Percentiles rank a stretch among this genome's conserved stretches.
phyloP scores from a whole-genome alignment of 2,797 vertebrate genomes.

The Sebastolobus altivelis region DNA sequence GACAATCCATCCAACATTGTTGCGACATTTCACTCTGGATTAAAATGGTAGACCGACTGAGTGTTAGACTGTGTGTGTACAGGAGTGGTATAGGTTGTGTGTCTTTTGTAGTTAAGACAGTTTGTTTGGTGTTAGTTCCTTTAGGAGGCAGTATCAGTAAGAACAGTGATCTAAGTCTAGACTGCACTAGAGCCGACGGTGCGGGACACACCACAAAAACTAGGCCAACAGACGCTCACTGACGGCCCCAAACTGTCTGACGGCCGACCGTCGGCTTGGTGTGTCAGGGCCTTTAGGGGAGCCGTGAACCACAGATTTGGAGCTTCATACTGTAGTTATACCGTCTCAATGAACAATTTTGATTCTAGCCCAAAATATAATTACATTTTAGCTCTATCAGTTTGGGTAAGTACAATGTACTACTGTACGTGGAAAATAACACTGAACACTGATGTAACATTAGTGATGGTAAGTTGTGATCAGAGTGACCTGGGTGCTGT shows the following conservation, averaged over 20 bases:
- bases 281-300: neutral
- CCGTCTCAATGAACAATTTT: neutral
- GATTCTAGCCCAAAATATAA: neutral
- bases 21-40: too few species aligned
- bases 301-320: neutral
- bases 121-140: constrained; percentile 56
- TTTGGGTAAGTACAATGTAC: constrained; percentile 24
- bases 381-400: too few species aligned
- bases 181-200: neutral
- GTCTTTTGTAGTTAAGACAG: constrained; percentile 44
- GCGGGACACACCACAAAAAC: too few species aligned
- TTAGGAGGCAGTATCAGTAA: constrained; percentile 51
- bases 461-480: neutral
- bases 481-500: neutral
- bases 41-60: too few species aligned
- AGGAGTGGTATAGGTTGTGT: constrained; percentile 44
- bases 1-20: too few species aligned
- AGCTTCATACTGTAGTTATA: neutral
- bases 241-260: too few species aligned
- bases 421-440: constrained; percentile 24
- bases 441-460: neutral
- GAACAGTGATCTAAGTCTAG: constrained; percentile 28
- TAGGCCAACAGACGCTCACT: too few species aligned
- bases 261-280: too few species aligned
- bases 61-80: neutral